phyloP scores from a whole-genome alignment of 2,113 vertebrate species.

The Oenanthe melanoleuca region DNA sequence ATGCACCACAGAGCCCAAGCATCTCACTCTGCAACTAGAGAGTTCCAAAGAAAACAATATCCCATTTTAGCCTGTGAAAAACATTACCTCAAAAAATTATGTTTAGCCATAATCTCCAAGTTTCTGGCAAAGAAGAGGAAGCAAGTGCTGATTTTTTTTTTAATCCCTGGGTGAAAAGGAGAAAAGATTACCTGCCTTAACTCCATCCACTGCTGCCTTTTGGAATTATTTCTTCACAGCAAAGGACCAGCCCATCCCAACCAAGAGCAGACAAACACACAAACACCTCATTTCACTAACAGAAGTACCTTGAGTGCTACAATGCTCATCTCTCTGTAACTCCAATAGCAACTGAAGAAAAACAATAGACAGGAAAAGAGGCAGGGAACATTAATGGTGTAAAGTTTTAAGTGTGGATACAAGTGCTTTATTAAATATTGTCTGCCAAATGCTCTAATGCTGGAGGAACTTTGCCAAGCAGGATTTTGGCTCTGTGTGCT shows the following conservation, averaged over 20 bases:
- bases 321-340: background rate
- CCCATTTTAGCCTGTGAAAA: background rate
- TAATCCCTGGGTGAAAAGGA: background rate
- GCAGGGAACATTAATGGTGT: background rate
- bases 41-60: background rate
- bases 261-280: background rate
- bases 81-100: background rate
- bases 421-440: slow-evolving; percentile 7
- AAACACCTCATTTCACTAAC: background rate
- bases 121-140: background rate
- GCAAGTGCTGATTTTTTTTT: background rate
- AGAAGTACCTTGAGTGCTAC: background rate
- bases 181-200: background rate
- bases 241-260: background rate
- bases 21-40: background rate
- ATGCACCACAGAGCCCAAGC: background rate
- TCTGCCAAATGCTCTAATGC: background rate
- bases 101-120: background rate
- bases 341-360: background rate
- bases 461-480: slow-evolving; percentile 4
- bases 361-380: background rate
- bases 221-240: background rate
- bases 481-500: background rate
- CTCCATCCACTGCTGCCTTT: background rate
- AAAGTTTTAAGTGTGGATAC: background rate